Evolutionary conservation across 2,888 invertebrate species (phyloP), one percentile per base, ranked within the genome.

Genomic region (Luperina testacea): DNA sequence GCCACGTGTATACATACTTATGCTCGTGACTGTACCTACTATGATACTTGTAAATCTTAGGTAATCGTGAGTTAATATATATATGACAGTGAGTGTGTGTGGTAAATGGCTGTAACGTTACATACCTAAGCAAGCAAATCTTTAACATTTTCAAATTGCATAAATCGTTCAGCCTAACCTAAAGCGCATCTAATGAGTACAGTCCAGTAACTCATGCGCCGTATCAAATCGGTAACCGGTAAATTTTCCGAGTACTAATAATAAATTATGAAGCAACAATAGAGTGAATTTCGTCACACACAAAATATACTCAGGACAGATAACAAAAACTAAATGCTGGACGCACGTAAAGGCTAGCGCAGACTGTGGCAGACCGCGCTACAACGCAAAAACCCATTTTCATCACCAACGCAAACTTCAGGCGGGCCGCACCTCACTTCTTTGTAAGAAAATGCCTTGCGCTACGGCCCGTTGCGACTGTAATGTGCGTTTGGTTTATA

Each of bases 211-310:
- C 38, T 59, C 61, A 64, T 69, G 7, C 17, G 32, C 75, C 65
- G 75, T 73, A 42, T n/a, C 84, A 32, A 84, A 84, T 84, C 67
- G 67, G 61, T 57, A 42, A 73, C 51, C 71, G 63, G 75, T 78
- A 73, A 24, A 72, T 81, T 81, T 81, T 64, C 73, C 70, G 24
- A 72, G 65, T 70, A 78, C 32, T 71, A 45, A 69, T 73, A 75
- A 53, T 63, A 72, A 77, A 77, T 81, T 81, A 77, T 80, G 53
- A 63, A n/a, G 45, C 24, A 70, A 72, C 75, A 75, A 51, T 75
- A n/a, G 72, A 42, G 64, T 27, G n/a, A 38, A 67, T 81, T 85
- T 85, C 75, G 81, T 85, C 81, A 85, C 80, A 84, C 79, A 65
- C 17, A 65, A 24, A 20, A 4, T 20, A 17, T 38, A 27, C n/a